These are phyloP conservation scores for Artibeus lituratus DNA, from an alignment of 2,797 vertebrate species.

Conservation along the genomic window DNA sequence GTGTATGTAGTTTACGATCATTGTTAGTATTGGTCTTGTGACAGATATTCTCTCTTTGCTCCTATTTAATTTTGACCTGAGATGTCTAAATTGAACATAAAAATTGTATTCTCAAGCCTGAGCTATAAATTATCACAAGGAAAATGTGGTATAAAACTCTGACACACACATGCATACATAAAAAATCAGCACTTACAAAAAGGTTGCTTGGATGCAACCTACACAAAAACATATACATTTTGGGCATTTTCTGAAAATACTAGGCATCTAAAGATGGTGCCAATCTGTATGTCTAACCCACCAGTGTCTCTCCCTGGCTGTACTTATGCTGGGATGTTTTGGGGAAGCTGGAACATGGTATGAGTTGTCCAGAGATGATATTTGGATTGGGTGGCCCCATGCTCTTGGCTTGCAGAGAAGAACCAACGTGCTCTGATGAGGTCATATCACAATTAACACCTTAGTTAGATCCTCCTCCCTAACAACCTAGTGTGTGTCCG, in stretches of 20 bases:
- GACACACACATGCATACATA: background rate
- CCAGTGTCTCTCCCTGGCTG: background rate
- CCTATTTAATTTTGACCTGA: background rate
- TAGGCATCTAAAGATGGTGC: background rate
- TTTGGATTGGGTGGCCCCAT: background rate
- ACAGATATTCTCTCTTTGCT: background rate
- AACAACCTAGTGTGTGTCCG: background rate
- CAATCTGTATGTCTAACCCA: background rate
- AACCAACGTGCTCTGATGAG: background rate
- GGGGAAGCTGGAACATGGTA: background rate
- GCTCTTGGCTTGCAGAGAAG: background rate
- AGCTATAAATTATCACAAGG: background rate
- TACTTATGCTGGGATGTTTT: background rate
- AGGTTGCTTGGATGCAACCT: background rate
- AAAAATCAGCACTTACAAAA: background rate
- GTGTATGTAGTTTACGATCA: background rate
- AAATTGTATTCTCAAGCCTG: background rate
- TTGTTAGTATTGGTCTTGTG: background rate
- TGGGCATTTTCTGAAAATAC: background rate
- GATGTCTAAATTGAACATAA: background rate
- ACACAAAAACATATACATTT: background rate
- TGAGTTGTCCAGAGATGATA: background rate
- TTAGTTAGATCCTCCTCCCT: background rate
- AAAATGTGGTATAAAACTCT: background rate
- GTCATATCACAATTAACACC: background rate